Base-by-base conservation (phyloP, 2,113 vertebrate genomes). In the Crotalus helleri region DNA sequence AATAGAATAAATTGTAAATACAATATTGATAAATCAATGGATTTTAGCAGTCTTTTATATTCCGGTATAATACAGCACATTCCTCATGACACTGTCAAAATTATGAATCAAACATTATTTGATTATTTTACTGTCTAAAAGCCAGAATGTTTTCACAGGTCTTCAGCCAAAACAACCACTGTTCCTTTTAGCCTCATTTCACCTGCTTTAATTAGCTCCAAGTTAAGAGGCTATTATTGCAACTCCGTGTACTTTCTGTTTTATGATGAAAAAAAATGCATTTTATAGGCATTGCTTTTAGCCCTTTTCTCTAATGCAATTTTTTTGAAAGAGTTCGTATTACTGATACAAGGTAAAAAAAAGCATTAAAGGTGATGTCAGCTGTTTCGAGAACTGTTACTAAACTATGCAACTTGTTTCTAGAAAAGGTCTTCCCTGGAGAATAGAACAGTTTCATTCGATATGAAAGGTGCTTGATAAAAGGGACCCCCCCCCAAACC, bases 141-240 rank as follows among this genome's bases (percentile, higher is more conserved):
- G 90, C 94, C 95, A 93, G 90, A 95, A 95, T 94, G 95, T 93
- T 61, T 81, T 90, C 94, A 97, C 97, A 98, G 97, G 97, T 97
- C 97, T 97, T 98, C 97, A 94, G 97, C 98, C 97, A 97, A 98
- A 98, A 98, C 57, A 96, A 95, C 49, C 89, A 97, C 93, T 96
- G 95, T 96, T 93, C 86, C 96, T 96, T 98, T 98, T 97, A 98
- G 98, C 98, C 97, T 98, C 97, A 97, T 97, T 96, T 95, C 94
- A 97, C 97, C 97, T 97, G 96, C 93, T 39, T 95, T 39, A 94
- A 92, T 0, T 23, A 94, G 94, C 94, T 94, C 95, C 91, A 93
- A 88, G 92, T 95, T 39, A 74, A 92, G 95, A 97, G 97, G 96
- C 96, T 93, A 90, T 97, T 96, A 95, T 93, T 97, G 97, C 97